phyloP scores from a whole-genome alignment of 1,140 invertebrate species.

The Gryllus bimaculatus region DNA sequence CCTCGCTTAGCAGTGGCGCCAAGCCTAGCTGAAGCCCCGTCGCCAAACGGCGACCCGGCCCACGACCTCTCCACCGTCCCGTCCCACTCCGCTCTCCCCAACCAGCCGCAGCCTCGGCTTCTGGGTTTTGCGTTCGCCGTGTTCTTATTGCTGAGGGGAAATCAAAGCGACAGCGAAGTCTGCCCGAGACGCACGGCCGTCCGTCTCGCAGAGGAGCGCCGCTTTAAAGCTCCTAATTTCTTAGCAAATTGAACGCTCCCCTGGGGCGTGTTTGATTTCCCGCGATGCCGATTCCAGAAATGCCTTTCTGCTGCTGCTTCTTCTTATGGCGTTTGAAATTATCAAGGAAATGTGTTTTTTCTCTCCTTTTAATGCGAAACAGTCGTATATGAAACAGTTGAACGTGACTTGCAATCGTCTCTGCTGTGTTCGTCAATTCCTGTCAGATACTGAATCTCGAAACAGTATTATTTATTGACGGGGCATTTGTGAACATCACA shows the following conservation, averaged over 20 bases:
- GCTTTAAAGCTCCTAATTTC: neutral
- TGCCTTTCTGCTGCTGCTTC: neutral
- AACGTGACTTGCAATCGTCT: neutral
- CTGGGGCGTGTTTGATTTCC: neutral
- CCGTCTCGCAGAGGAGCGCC: neutral
- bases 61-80: neutral
- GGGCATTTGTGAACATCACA: too few relatives aligned
- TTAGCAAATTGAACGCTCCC: neutral
- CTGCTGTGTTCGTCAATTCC: too few relatives aligned
- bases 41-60: too few relatives aligned
- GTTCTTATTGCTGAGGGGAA: neutral
- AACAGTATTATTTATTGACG: too few relatives aligned
- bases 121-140: too few relatives aligned
- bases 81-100: neutral
- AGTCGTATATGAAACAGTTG: neutral
- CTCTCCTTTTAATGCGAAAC: neutral
- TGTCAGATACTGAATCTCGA: too few relatives aligned
- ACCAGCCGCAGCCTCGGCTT: neutral
- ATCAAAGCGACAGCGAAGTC: neutral
- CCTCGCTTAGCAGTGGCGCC: too few relatives aligned
- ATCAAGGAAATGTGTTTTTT: too few relatives aligned
- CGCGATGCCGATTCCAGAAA: neutral
- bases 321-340: too few relatives aligned
- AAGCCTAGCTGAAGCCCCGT: too few relatives aligned
- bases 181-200: neutral